Evolutionary conservation across 2,888 invertebrate species (phyloP).

Genomic region (Agrochola lychnidis): DNA sequence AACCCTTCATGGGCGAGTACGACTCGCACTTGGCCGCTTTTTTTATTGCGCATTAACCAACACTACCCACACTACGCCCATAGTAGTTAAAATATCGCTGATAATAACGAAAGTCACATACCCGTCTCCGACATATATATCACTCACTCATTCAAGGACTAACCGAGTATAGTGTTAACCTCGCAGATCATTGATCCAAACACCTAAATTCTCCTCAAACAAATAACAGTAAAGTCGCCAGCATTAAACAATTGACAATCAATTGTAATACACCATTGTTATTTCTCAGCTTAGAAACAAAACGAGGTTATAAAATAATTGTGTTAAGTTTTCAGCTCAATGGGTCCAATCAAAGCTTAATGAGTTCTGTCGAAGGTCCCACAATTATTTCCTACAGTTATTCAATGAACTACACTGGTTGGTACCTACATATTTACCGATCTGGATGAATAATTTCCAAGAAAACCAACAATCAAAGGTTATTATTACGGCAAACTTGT

Average conservation of each 20-base stretch:
- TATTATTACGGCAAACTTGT: too few relatives aligned
- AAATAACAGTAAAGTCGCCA: background rate
- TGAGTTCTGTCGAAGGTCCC: background rate
- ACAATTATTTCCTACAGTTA: slow-evolving; percentile 23
- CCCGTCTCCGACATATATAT: too few relatives aligned
- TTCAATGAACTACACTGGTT: slow-evolving; percentile 9
- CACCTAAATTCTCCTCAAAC: background rate
- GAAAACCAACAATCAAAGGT: background rate
- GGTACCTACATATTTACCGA: background rate
- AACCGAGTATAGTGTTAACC: background rate
- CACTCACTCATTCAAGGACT: background rate
- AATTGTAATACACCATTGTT: slow-evolving; percentile 7
- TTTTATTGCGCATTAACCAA: too few relatives aligned
- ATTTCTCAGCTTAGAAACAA: background rate
- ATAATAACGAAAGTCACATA: too few relatives aligned
- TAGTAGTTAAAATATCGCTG: too few relatives aligned
- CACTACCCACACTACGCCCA: too few relatives aligned
- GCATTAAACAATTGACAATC: slow-evolving; percentile 27
- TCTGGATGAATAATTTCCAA: background rate
- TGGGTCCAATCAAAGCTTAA: slow-evolving; percentile 40
- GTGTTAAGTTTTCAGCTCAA: slow-evolving; percentile 34
- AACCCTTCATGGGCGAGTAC: too few relatives aligned
- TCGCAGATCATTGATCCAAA: background rate
- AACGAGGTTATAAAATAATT: slow-evolving; percentile 31
- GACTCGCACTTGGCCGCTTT: too few relatives aligned